A percentile compares a stretch with the other conserved stretches of the same genome.
These are phyloP conservation scores for Metellina segmentata DNA, from an alignment of 2,888 invertebrate species.

Conservation along the genomic window DNA sequence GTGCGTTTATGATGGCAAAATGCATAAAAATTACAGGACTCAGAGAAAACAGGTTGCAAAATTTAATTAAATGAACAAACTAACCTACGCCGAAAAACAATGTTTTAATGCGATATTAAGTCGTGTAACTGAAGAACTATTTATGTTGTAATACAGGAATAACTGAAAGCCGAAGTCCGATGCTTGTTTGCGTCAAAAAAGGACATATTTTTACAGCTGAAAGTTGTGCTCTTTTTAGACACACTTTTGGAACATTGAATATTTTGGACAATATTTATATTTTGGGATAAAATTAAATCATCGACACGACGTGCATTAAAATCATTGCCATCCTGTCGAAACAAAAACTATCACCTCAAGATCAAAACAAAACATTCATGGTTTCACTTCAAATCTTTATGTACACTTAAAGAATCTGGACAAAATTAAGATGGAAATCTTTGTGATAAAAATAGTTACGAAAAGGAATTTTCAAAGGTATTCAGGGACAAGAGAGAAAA, in stretches of 20 bases:
- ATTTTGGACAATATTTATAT: neutral
- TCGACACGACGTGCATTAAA: conserved; percentile 45
- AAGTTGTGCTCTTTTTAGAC: neutral
- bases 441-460: too few species aligned
- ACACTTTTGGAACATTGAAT: neutral
- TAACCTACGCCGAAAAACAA: neutral
- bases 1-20: neutral
- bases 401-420: neutral
- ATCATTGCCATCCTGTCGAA: conserved; percentile 27
- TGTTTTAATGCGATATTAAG: neutral
- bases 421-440: too few species aligned
- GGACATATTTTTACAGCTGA: neutral
- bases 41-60: neutral
- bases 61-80: neutral
- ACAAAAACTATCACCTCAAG: neutral
- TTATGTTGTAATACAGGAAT: neutral
- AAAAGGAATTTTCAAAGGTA: too few species aligned
- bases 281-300: conserved; percentile 40
- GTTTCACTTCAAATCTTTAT: neutral
- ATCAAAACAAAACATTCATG: neutral
- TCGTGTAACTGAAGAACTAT: neutral
- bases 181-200: neutral
- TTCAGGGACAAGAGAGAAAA: too few species aligned
- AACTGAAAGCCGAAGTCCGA: neutral
- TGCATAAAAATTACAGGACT: neutral